A percentile compares a stretch with the other conserved stretches of the same genome.
Conservation (phyloP, 2,888 invertebrate genomes). For the Rhimphoctona megacephalus region DNA sequence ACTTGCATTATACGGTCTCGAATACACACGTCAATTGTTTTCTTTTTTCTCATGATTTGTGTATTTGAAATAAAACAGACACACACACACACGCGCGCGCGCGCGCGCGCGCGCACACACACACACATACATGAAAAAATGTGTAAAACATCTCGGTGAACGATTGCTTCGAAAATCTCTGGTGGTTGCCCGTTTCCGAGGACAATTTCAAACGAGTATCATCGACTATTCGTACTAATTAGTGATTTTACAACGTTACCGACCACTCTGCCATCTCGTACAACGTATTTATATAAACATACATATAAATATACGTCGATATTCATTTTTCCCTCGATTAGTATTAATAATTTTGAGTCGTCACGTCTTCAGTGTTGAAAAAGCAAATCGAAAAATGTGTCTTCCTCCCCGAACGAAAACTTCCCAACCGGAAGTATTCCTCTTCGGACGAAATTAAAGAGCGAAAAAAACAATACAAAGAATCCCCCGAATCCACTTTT, state of each 20-base stretch:
- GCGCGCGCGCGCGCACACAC: background rate
- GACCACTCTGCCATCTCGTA: slow-evolving; percentile 46
- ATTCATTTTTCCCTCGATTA: slow-evolving; percentile 11
- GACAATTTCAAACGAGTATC: background rate
- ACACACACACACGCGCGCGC: background rate
- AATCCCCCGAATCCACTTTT: too few relatives aligned
- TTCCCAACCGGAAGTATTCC: slow-evolving; percentile 52
- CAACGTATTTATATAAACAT: slow-evolving; percentile 2
- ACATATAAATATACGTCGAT: background rate
- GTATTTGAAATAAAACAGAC: background rate
- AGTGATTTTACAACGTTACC: slow-evolving; percentile 47
- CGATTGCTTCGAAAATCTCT: slow-evolving; percentile 79
- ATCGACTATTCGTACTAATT: slow-evolving; percentile 46
- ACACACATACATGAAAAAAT: background rate
- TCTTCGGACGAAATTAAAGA: slow-evolving; percentile 36
- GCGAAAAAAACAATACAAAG: too few relatives aligned
- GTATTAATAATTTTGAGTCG: slow-evolving; percentile 31
- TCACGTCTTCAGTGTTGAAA: slow-evolving; percentile 53
- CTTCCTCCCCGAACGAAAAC: slow-evolving; percentile 59
- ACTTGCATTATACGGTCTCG: slow-evolving; percentile 78
- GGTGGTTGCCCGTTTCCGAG: slow-evolving; percentile 62
- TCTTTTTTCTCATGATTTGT: slow-evolving; percentile 71
- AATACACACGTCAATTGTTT: slow-evolving; percentile 60
- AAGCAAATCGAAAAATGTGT: slow-evolving; percentile 46
- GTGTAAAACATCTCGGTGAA: slow-evolving; percentile 69